Conservation (phyloP, 2,113 vertebrate genomes). For the Carollia perspicillata region DNA sequence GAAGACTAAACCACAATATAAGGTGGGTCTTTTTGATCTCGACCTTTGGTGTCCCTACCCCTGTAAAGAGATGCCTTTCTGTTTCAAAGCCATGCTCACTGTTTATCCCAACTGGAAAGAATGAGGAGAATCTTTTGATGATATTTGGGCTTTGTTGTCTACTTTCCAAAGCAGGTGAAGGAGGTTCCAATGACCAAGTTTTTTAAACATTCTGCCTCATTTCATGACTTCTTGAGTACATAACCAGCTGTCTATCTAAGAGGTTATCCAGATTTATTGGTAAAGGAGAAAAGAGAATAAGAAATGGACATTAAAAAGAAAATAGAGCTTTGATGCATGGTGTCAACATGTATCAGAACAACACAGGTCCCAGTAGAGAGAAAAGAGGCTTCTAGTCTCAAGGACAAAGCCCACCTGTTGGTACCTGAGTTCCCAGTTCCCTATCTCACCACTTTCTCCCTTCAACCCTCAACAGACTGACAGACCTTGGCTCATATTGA, state of each 20-base stretch:
- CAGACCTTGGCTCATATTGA: constrained; percentile 70
- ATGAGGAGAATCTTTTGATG: neutral
- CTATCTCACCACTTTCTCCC: constrained; percentile 69
- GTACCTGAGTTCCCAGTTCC: neutral
- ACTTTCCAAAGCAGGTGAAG: neutral
- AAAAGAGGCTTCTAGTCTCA: neutral
- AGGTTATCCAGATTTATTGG: neutral
- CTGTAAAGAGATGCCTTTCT: neutral
- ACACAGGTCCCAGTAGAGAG: neutral
- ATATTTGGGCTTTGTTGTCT: neutral
- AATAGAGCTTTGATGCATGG: neutral
- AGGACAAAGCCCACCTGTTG: neutral
- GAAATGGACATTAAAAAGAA: neutral
- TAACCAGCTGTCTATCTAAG: neutral
- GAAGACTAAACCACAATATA: neutral
- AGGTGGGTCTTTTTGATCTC: neutral
- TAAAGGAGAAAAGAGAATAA: neutral
- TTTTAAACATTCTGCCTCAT: neutral
- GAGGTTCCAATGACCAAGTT: neutral
- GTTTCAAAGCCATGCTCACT: neutral
- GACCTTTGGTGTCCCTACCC: neutral
- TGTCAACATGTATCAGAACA: neutral
- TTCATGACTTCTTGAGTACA: neutral
- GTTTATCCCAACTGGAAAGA: neutral
- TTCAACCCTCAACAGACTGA: constrained; percentile 57